Conservation (phyloP, 1,140 invertebrate genomes). For the Rhagoletis zephyria region DNA sequence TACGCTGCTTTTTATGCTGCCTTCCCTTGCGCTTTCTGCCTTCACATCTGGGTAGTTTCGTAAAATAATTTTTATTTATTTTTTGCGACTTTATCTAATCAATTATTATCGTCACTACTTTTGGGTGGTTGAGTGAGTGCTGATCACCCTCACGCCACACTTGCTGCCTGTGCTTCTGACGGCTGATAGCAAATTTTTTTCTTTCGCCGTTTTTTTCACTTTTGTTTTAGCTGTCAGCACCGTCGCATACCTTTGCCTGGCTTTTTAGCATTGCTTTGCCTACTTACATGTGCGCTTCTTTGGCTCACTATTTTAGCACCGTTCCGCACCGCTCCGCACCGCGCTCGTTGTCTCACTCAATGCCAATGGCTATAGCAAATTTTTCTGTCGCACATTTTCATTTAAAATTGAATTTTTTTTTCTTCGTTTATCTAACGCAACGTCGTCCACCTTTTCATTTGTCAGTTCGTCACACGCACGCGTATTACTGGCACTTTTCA, state of each 20-base stretch:
- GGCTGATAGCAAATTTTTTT: background rate
- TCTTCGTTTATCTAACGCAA: background rate
- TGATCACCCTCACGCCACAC: background rate
- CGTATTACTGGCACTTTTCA: background rate
- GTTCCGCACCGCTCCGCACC: background rate
- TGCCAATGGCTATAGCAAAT: conserved; percentile 8
- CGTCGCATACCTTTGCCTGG: background rate
- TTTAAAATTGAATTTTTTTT: background rate
- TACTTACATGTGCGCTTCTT: background rate
- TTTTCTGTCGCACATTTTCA: background rate
- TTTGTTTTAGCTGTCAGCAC: background rate
- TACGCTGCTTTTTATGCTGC: background rate
- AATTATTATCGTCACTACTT: background rate
- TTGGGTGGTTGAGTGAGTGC: background rate
- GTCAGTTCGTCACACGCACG: conserved; percentile 21
- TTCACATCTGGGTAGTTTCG: background rate
- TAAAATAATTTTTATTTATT: background rate
- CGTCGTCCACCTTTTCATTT: background rate
- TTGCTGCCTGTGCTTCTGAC: background rate
- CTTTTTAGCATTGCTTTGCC: background rate
- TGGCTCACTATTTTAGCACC: background rate
- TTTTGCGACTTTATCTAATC: background rate
- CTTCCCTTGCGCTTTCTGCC: background rate
- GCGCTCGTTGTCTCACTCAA: conserved; percentile 2
- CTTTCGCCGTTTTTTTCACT: background rate